Base-by-base conservation (phyloP, 1,140 invertebrate genomes). In the Aphaenogaster floridana region DNA sequence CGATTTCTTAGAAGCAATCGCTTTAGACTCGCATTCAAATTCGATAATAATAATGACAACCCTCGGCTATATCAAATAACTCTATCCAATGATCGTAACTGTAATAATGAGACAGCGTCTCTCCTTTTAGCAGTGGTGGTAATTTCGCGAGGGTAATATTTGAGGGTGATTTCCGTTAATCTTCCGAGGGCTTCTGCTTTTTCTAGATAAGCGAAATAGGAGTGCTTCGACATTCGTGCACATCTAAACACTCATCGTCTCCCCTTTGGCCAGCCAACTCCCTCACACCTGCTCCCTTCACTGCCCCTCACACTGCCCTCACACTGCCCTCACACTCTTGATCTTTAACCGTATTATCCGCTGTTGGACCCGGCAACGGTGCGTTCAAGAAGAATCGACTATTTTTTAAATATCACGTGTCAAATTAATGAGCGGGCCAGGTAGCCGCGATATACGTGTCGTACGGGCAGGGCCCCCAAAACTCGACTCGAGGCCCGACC, bases 381-480 rank as follows among this genome's bases (percentile, higher is more conserved):
- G 69, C 87, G 87, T 89, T 93, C 88, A 92, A 91, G 69, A 84
- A 92, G 85, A 92, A 93, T 93, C 76, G 88, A 93, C 90, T 93
- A 93, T 93, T 93, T 69, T 93, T 93, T 88, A 92, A 93, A 91
- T 92, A 93, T 91, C 89, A 89, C 89, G 90, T 93, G 92, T 92
- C 92, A 93, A 93, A 93, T 93, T 90, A 84, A 87, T 28, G 39
- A 48, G 68, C 39, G 63, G 77, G 52, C 50, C 61, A 63, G 72
- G 45, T 78, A 80, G 71, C 45, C 48, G 86, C 87, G 79, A 69
- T 54, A 71, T 42, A 78, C 52, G 64, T 83, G 88, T 87, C 74
- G 81, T 61, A 91, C 69, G 39, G 42, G 42, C 54, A 28, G 68
- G 54, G 42, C 45, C 28, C 45, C 45, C 36, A 59, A 79, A 68